A percentile compares a stretch with the other conserved stretches of the same genome.
These are phyloP conservation scores for Amazona ochrocephala DNA, from an alignment of 2,797 vertebrate genomes.

Conservation along the genomic window DNA sequence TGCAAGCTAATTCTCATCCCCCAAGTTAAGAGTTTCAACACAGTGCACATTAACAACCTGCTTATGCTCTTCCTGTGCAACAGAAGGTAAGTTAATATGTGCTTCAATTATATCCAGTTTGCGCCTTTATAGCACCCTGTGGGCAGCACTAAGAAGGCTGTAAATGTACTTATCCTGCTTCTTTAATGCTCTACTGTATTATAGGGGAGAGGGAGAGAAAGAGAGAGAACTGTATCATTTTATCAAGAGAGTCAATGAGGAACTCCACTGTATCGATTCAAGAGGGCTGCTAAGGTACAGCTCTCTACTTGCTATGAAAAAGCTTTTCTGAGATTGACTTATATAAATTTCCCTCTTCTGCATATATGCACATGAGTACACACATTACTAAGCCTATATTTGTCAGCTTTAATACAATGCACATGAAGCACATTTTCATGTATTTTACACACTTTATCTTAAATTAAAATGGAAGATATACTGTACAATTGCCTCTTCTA, in stretches of 20 bases:
- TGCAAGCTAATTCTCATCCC: slow-evolving; percentile 93
- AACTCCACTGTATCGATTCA: slow-evolving; percentile 59
- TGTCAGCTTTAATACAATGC: slow-evolving; percentile 33
- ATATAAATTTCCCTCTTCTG: background rate
- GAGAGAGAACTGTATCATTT: slow-evolving; percentile 64
- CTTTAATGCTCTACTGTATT: slow-evolving; percentile 74
- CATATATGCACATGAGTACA: background rate
- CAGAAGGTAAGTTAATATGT: slow-evolving; percentile 94
- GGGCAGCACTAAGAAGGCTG: slow-evolving; percentile 79
- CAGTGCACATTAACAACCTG: slow-evolving; percentile 87
- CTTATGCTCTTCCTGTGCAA: slow-evolving; percentile 88
- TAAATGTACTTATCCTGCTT: slow-evolving; percentile 78
- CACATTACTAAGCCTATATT: background rate
- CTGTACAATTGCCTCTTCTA: background rate
- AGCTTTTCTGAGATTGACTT: background rate
- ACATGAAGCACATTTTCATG: background rate
- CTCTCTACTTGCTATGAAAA: background rate
- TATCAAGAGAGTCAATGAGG: slow-evolving; percentile 73
- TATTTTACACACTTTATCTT: background rate
- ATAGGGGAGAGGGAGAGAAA: slow-evolving; percentile 40
- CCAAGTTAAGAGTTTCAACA: slow-evolving; percentile 88
- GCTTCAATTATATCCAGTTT: slow-evolving; percentile 92
- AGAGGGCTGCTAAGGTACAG: slow-evolving; percentile 5
- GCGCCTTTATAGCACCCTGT: slow-evolving; percentile 88
- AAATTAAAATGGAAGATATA: slow-evolving; percentile 18